Conservation (phyloP, 2,797 vertebrate genomes). For the Brotula barbata region DNA sequence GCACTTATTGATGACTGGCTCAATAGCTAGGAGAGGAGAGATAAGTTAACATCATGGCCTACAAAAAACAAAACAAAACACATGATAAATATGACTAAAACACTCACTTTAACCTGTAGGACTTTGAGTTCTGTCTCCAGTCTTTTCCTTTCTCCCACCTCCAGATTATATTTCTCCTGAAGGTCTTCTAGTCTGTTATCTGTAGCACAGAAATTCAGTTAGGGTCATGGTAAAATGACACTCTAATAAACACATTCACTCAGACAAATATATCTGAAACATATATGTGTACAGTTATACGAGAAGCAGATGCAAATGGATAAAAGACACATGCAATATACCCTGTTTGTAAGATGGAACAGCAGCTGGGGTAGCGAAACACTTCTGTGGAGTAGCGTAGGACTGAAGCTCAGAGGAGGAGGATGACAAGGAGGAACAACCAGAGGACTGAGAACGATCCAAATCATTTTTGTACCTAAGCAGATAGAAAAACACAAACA, state of each 20-base stretch:
- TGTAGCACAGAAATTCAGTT: constrained; percentile 55
- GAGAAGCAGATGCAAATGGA: neutral
- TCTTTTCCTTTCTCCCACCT: constrained; percentile 87
- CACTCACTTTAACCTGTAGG: constrained; percentile 84
- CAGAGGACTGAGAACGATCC: constrained; percentile 82
- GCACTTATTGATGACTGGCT: constrained; percentile 79
- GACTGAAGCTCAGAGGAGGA: constrained; percentile 76
- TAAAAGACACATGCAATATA: constrained; percentile 60
- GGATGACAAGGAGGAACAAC: constrained; percentile 54
- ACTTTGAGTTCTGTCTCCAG: constrained; percentile 86
- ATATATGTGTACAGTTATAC: neutral
- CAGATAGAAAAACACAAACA: constrained; percentile 17
- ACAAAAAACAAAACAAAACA: neutral
- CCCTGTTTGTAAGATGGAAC: constrained; percentile 78
- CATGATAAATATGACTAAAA: neutral
- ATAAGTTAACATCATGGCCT: constrained; percentile 9
- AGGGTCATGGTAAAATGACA: neutral
- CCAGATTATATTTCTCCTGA: constrained; percentile 87
- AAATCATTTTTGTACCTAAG: constrained; percentile 87
- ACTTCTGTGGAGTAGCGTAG: constrained; percentile 82
- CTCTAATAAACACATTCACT: neutral
- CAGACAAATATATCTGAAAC: neutral
- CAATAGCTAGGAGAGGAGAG: constrained; percentile 70
- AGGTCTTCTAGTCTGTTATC: constrained; percentile 84
- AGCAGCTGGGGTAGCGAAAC: constrained; percentile 68